Base-by-base conservation (phyloP, 1,140 invertebrate genomes). In the Aphelenchoides fujianensis region DNA sequence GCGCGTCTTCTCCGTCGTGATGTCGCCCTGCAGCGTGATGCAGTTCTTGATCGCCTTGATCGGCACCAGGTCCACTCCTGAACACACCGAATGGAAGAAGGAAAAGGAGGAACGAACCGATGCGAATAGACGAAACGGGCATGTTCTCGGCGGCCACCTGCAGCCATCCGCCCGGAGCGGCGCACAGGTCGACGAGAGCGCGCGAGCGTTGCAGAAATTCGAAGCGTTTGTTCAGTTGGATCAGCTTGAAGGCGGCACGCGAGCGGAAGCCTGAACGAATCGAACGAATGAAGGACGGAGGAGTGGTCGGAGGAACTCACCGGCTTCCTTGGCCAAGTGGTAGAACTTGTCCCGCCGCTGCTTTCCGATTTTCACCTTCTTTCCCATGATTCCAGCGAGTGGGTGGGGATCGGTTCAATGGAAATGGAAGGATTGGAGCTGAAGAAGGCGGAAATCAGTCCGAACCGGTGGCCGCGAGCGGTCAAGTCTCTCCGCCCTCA, bases 151-250 rank as follows among this genome's bases (percentile, higher is more conserved):
- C 90, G 52, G 95, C 95, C n/a, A 98, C 96, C 88, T 99, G 97
- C 89, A 98, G 93, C 97, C 97, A 99, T 80, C 97, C 96, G 85
- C 97, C 97, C 3, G 97, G 97, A 3, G 97, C 97, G 23, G 97
- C 97, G 87, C 97, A 99, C 41, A 99, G 87, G 89, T 99, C 97
- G 74, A 99, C 89, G 74, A 94, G 92, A 88, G 98, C 93, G 88
- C 92, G 88, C 7, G 94, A 93, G 81, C 91, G 92, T 88, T 98
- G 93, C 0, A 99, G 86, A 87, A 99, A 99, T 70, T 95, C 92
- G 88, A 94, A 98, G 85, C 96, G 96, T 77, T 95, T 88, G 85
- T 99, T 98, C 34, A 99, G 84, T 84, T 99, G 97, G 70, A 99
- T 93, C 74, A 99, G 90, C 82, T 99, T 99, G 85, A 98, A 99